phyloP scores from a whole-genome alignment of 2,797 vertebrate genomes.

The Tauraco hartlaubi region DNA sequence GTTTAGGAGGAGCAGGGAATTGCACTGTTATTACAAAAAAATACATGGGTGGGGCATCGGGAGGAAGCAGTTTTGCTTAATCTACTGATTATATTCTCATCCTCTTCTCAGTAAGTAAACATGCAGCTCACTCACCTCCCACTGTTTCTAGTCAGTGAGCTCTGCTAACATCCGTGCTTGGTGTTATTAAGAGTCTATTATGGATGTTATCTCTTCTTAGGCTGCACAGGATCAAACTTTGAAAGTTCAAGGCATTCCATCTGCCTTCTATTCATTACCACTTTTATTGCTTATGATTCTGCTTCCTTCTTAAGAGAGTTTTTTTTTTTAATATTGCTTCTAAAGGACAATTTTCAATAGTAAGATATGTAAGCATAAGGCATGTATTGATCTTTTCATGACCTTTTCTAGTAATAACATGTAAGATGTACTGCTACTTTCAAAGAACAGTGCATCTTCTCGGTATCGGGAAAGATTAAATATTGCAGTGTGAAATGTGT shows the following conservation, averaged over 20 bases:
- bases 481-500: not conserved
- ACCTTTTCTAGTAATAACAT: conserved; percentile 67
- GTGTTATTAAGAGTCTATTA: conserved; percentile 25
- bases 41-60: not conserved
- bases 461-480: not conserved
- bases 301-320: conserved; percentile 1
- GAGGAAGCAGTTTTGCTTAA: not conserved
- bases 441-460: conserved; percentile 31
- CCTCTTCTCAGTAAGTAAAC: not conserved
- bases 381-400: conserved; percentile 54
- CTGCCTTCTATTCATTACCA: conserved; percentile 55
- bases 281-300: conserved; percentile 24
- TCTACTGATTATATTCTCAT: not conserved
- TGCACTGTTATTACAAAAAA: not conserved
- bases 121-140: not conserved
- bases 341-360: conserved; percentile 40
- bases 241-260: conserved; percentile 47
- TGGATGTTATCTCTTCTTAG: conserved; percentile 11
- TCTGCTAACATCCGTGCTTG: not conserved
- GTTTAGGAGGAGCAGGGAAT: not conserved
- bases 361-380: conserved; percentile 38
- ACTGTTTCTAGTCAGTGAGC: not conserved
- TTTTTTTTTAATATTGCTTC: conserved; percentile 1
- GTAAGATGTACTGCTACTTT: conserved; percentile 3
- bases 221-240: conserved; percentile 24